Conservation (phyloP, 2,113 vertebrate genomes). For the Todiramphus chloris region DNA sequence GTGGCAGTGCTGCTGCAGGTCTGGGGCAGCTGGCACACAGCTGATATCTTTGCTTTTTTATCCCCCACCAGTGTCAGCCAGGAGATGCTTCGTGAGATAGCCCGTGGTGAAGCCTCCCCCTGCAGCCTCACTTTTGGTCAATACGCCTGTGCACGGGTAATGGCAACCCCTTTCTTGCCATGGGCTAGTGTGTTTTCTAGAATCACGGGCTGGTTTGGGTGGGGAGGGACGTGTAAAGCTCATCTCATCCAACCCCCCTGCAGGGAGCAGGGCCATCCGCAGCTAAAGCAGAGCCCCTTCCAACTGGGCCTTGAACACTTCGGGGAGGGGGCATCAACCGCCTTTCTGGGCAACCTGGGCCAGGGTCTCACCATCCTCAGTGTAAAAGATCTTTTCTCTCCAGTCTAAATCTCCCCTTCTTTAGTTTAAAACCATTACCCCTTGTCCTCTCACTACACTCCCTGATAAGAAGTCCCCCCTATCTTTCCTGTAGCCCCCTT, state of each 20-base stretch:
- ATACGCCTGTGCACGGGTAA: slow-evolving; percentile 26
- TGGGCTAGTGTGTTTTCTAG: not conserved
- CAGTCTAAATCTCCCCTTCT: not conserved
- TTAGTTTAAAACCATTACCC: no score
- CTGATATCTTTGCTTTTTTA: not conserved
- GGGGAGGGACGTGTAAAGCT: not conserved
- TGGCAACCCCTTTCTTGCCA: not conserved
- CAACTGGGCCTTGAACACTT: no score
- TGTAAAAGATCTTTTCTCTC: not conserved
- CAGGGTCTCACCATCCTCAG: not conserved
- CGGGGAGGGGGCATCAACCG: no score
- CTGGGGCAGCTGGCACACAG: not conserved
- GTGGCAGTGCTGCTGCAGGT: not conserved
- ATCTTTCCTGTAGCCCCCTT: not conserved
- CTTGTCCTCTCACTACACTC: not conserved
- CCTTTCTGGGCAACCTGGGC: not conserved
- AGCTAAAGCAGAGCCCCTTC: no score
- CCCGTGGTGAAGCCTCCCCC: not conserved
- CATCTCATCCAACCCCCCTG: no score
- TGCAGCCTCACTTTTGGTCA: slow-evolving; percentile 50
- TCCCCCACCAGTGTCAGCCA: not conserved
- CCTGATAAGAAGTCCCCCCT: not conserved
- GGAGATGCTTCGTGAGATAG: not conserved
- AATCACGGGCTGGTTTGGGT: not conserved
- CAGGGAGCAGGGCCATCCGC: no score